Percentiles rank a stretch among this genome's conserved stretches.
Evolutionary conservation across 1,140 invertebrate genomes (phyloP).

Genomic region (Microplitis demolitor): DNA sequence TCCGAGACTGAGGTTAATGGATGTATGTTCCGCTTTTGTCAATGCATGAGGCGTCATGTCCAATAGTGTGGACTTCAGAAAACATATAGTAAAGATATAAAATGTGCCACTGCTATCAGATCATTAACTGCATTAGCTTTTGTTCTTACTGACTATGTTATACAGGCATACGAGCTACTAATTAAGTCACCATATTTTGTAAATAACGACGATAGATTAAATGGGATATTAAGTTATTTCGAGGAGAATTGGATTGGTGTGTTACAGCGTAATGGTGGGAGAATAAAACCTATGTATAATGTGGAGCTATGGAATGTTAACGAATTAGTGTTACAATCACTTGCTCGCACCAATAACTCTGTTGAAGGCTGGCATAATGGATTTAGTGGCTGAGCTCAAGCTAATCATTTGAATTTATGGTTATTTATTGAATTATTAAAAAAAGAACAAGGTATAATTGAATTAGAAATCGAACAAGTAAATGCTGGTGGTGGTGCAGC

Average conservation of each 20-base stretch:
- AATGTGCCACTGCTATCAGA: too few species aligned
- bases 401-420: neutral
- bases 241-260: constrained; percentile 19
- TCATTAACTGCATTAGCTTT: neutral
- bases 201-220: neutral
- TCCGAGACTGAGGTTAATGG: too few species aligned
- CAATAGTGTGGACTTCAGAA: too few species aligned
- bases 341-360: neutral
- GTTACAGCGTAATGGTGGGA: neutral
- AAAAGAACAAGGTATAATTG: neutral
- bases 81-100: too few species aligned
- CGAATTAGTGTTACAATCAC: neutral
- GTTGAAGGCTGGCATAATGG: neutral
- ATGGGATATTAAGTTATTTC: constrained; percentile 13
- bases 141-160: neutral
- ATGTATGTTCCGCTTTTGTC: too few species aligned
- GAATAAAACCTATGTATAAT: neutral
- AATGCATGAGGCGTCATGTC: too few species aligned
- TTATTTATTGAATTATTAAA: neutral
- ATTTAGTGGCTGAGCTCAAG: neutral
- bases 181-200: neutral
- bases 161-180: neutral
- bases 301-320: neutral
- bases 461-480: too few species aligned
- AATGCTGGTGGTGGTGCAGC: too few species aligned